Evolutionary conservation across 1,140 invertebrate genomes (phyloP).

Genomic region (Drosophila suzukii): DNA sequence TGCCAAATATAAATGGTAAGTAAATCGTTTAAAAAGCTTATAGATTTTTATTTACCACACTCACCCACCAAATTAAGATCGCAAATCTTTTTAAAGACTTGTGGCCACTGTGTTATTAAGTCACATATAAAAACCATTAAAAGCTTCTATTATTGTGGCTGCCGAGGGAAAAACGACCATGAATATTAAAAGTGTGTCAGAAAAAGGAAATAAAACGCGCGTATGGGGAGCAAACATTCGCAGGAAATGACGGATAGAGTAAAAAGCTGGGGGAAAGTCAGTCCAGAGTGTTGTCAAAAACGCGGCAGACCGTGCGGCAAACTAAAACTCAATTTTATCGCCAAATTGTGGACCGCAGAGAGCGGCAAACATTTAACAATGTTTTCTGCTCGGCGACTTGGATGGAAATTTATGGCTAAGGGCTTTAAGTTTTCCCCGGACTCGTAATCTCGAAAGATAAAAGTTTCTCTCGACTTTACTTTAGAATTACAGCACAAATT

Average conservation of each 20-base stretch:
- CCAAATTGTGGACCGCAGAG: conserved; percentile 53
- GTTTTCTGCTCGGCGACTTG: conserved; percentile 15
- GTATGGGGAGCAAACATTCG: conserved; percentile 22
- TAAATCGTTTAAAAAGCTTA: no score
- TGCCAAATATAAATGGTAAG: neutral
- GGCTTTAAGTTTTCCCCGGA: conserved; percentile 36
- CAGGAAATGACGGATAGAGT: conserved; percentile 9
- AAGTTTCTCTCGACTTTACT: conserved; percentile 51
- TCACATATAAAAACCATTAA: conserved; percentile 24
- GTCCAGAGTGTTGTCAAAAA: conserved; percentile 17
- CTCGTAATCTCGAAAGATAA: conserved; percentile 51
- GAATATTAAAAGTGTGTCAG: conserved; percentile 59
- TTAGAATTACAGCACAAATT: conserved; percentile 70
- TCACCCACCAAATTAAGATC: neutral
- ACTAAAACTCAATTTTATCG: conserved; percentile 77
- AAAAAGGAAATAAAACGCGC: conserved; percentile 14
- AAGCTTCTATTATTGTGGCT: conserved; percentile 12
- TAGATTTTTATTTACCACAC: neutral
- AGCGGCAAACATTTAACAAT: conserved; percentile 63
- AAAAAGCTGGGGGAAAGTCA: conserved; percentile 5
- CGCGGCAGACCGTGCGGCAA: conserved; percentile 58
- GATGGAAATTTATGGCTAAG: conserved; percentile 70
- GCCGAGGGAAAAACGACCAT: conserved; percentile 41
- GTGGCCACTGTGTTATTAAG: conserved; percentile 4
- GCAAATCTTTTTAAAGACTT: neutral